Evolutionary conservation across 2,888 invertebrate genomes (phyloP), one percentile per base, ranked within the genome.

Genomic region (Hecatera dysodea): DNA sequence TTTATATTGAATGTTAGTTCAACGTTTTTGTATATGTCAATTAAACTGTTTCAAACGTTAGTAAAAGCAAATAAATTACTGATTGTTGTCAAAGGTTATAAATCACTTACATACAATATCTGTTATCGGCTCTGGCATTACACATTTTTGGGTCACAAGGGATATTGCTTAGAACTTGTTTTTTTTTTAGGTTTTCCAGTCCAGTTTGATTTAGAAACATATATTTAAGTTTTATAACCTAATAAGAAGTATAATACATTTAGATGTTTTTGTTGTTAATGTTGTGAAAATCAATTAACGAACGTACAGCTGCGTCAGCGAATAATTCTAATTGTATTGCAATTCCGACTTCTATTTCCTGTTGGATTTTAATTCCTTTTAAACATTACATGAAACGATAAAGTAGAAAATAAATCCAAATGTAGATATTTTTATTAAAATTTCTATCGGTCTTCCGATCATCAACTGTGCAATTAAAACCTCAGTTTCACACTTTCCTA

Each of bases 251-350:
- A n/a, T n/a, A n/a, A n/a, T n/a, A n/a, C n/a, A n/a, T n/a, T n/a
- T n/a, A n/a, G n/a, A 33, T 33, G n/a, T n/a, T 29, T 29, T 5
- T 27, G 17, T 22, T 22, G 15, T 39, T 39, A 33, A 8, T 44
- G 33, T 60, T 27, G 24, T 62, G 22, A 29, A 22, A n/a, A 63
- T 17, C 8, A 62, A 50, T 67, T 27, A 22, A 52, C 19, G 17
- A 52, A 29, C 50, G 1, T 6, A 27, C 4, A 19, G 2, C 22
- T 29, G 29, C 2, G 12, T 9, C 63, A 36, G 24, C n/a, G 27
- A 39, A 22, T 22, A 22, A 17, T 52, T 7, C 24, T 9, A 33
- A 33, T 59, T 46, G 42, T 24, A 33, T 59, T 46, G 12, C n/a
- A 48, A n/a, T 46, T 60, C 3, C 0, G 22, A 50, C 19, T 42